These are phyloP conservation scores for Talpa occidentalis DNA, from an alignment of 2,113 vertebrate species.

Conservation along the genomic window DNA sequence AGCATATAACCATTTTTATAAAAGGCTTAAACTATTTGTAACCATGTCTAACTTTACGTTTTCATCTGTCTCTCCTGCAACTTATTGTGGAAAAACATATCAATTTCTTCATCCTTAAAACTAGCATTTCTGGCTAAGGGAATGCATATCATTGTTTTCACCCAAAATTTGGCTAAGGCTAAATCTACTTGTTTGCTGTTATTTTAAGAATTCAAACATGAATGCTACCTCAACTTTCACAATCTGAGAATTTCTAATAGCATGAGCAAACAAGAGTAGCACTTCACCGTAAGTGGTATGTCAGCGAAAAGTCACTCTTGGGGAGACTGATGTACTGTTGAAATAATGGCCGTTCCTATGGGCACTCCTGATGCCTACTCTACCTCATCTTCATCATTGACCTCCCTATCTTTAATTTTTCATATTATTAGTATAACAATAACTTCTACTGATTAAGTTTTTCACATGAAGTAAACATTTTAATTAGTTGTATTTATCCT, in stretches of 20 bases:
- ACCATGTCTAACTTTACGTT: not conserved
- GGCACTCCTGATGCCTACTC: no score
- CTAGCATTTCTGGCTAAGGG: not conserved
- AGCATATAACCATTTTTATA: not conserved
- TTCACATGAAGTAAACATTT: not conserved
- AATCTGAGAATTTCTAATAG: not conserved
- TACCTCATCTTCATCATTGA: not conserved
- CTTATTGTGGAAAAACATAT: not conserved
- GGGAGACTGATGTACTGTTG: not conserved
- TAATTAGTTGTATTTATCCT: not conserved
- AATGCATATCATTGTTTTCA: not conserved
- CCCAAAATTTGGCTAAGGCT: not conserved
- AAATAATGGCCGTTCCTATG: not conserved
- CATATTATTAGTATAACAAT: not conserved
- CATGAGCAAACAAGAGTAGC: not conserved
- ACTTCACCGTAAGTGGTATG: not conserved
- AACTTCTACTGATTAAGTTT: not conserved
- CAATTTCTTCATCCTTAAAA: not conserved
- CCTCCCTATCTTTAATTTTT: not conserved
- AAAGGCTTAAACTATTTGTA: not conserved
- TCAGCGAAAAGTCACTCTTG: not conserved
- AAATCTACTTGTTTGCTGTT: not conserved
- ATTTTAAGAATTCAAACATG: not conserved
- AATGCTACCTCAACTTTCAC: not conserved
- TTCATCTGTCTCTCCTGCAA: not conserved